These are phyloP conservation scores for Camptogramma bilineatum DNA, from an alignment of 2,888 invertebrate genomes.

Conservation along the genomic window DNA sequence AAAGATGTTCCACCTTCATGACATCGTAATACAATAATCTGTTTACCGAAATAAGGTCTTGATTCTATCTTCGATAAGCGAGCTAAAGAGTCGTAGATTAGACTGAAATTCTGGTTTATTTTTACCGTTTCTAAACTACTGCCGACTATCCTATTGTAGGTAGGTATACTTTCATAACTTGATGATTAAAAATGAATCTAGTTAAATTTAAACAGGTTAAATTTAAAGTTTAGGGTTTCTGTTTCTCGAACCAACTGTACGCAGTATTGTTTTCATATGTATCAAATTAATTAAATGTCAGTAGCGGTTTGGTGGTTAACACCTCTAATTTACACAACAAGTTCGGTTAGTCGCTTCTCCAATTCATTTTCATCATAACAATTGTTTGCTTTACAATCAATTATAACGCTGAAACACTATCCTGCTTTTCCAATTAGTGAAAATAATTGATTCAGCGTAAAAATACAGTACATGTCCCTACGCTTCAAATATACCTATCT, in stretches of 20 bases:
- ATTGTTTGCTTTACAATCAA: conserved; percentile 10
- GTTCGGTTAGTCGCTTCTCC: neutral
- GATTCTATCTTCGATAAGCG: conserved; percentile 41
- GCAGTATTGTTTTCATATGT: neutral
- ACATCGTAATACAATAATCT: conserved; percentile 31
- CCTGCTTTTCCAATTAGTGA: conserved; percentile 9
- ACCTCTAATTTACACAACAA: neutral
- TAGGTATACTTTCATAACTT: neutral
- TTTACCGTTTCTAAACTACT: neutral
- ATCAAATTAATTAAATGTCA: neutral
- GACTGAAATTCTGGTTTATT: conserved; percentile 4
- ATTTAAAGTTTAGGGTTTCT: neutral
- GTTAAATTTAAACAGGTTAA: neutral
- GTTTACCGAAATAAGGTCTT: conserved; percentile 33
- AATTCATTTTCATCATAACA: neutral
- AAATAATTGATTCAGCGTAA: conserved; percentile 5
- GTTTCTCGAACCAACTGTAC: neutral
- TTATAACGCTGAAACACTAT: conserved; percentile 1
- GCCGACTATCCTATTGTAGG: neutral
- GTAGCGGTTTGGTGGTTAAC: neutral
- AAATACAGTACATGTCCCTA: neutral
- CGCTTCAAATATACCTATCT: neutral
- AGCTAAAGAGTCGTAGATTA: conserved; percentile 40
- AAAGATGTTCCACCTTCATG: conserved; percentile 33
- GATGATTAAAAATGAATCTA: neutral